Evolutionary conservation across 2,888 invertebrate species (phyloP).

Genomic region (Pyralis farinalis): DNA sequence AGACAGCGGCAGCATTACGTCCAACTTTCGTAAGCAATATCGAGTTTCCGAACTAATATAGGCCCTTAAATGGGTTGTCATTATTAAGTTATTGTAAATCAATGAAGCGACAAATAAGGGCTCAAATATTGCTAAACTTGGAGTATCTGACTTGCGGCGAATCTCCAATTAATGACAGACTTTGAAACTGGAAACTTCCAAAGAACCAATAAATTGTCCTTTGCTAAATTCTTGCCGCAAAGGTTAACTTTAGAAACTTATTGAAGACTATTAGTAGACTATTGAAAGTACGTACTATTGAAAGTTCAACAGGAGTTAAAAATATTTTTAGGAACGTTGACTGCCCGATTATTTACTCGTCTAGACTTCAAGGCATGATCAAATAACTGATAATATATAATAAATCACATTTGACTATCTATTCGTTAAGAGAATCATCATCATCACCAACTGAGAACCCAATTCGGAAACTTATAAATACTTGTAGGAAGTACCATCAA

Average conservation of each 20-base stretch:
- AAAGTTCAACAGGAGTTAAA: no score
- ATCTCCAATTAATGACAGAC: conserved; percentile 59
- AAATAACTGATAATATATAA: no score
- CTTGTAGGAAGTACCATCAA: no score
- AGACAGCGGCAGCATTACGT: conserved; percentile 9
- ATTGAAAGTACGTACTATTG: no score
- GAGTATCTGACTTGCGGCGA: conserved; percentile 35
- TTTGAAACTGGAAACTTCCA: conserved; percentile 54
- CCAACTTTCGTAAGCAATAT: conserved; percentile 17
- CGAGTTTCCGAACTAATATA: conserved; percentile 28
- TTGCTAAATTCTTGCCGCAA: conserved; percentile 28
- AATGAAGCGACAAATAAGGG: conserved; percentile 54
- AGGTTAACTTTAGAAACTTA: conserved; percentile 39
- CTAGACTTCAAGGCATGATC: no score
- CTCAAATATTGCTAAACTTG: conserved; percentile 56
- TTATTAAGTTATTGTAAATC: conserved; percentile 47
- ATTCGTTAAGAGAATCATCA: no score
- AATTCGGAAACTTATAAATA: no score
- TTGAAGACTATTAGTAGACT: conserved; percentile 28
- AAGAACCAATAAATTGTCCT: conserved; percentile 53
- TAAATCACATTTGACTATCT: no score
- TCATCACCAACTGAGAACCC: no score
- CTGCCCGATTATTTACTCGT: no score
- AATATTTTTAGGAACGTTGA: no score
- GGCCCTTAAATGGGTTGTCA: conserved; percentile 24